Conservation (phyloP, 2,888 invertebrate genomes). For the Diloba caeruleocephala region DNA sequence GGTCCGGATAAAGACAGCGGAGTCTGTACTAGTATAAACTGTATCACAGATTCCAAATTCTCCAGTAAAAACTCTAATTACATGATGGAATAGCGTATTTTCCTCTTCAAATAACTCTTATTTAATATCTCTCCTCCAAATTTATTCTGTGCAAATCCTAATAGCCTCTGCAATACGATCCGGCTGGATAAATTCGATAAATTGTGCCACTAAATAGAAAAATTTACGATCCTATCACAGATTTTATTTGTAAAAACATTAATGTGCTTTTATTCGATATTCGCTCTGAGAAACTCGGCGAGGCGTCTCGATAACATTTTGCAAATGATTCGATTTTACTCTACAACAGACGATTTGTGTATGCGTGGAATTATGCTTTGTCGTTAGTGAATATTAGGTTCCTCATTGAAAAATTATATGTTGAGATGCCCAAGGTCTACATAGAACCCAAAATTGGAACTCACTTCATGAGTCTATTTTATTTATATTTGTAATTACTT, state of each 20-base stretch:
- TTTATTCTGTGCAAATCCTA: slow-evolving; percentile 7
- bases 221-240: slow-evolving; percentile 20
- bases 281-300: slow-evolving; percentile 12
- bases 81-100: neutral
- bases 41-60: too few species aligned
- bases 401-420: too few species aligned
- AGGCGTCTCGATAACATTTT: slow-evolving; percentile 2
- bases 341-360: neutral
- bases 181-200: slow-evolving; percentile 12
- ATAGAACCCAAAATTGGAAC: too few species aligned
- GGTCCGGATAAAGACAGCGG: too few species aligned
- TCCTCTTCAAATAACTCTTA: slow-evolving; percentile 14
- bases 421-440: too few species aligned
- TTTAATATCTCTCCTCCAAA: slow-evolving; percentile 13
- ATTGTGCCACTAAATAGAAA: slow-evolving; percentile 12
- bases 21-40: too few species aligned
- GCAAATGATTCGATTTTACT: slow-evolving; percentile 9
- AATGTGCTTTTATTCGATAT: slow-evolving; percentile 18
- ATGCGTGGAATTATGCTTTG: too few species aligned
- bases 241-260: slow-evolving; percentile 8
- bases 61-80: too few species aligned
- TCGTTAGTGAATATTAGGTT: too few species aligned
- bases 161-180: slow-evolving; percentile 11
- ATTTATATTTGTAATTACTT: too few species aligned
- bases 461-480: too few species aligned